A percentile compares a stretch with the other conserved stretches of the same genome.
These are phyloP conservation scores for Albula glossodonta DNA, from an alignment of 2,113 vertebrate genomes.

Conservation along the genomic window DNA sequence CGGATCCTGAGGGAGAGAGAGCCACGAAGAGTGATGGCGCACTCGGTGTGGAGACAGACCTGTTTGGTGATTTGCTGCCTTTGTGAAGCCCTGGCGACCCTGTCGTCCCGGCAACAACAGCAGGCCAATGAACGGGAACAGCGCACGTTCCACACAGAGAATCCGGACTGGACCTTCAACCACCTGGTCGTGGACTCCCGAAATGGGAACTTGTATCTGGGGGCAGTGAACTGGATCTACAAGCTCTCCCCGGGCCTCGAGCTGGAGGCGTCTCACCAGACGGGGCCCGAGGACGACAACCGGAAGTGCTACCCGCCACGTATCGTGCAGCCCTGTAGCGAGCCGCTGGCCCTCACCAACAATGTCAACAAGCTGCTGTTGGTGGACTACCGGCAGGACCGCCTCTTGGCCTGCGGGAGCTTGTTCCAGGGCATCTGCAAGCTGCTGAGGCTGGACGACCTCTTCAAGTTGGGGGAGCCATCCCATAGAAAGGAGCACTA, in stretches of 20 bases:
- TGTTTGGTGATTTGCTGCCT: slow-evolving; percentile 82
- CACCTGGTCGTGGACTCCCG: slow-evolving; percentile 92
- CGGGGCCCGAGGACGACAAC: slow-evolving; percentile 94
- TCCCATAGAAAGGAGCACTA: slow-evolving; percentile 99
- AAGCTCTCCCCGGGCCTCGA: slow-evolving; percentile 89
- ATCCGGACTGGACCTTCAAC: slow-evolving; percentile 87
- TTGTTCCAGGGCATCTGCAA: slow-evolving; percentile 98
- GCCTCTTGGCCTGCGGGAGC: slow-evolving; percentile 92
- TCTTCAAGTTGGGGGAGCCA: slow-evolving; percentile 96
- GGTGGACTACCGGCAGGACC: slow-evolving; percentile 94
- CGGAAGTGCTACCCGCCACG: slow-evolving; percentile 96
- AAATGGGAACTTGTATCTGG: slow-evolving; percentile 93
- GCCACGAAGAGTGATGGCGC: slow-evolving; percentile 69
- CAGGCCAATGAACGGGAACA: slow-evolving; percentile 77
- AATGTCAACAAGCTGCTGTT: slow-evolving; percentile 98
- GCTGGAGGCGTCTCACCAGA: slow-evolving; percentile 88
- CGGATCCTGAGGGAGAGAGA: slow-evolving; percentile 52
- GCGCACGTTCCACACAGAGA: slow-evolving; percentile 80
- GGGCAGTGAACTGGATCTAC: slow-evolving; percentile 95
- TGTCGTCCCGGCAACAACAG: slow-evolving; percentile 69
- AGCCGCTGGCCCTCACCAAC: slow-evolving; percentile 87
- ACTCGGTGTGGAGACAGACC: slow-evolving; percentile 79
- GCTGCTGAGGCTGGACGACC: slow-evolving; percentile 91
- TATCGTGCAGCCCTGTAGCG: slow-evolving; percentile 93
- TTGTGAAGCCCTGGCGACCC: slow-evolving; percentile 72